Evolutionary conservation across 64 coral and sea anemone genomes (phyloP).

Genomic region (Stichodactyla helianthus): DNA sequence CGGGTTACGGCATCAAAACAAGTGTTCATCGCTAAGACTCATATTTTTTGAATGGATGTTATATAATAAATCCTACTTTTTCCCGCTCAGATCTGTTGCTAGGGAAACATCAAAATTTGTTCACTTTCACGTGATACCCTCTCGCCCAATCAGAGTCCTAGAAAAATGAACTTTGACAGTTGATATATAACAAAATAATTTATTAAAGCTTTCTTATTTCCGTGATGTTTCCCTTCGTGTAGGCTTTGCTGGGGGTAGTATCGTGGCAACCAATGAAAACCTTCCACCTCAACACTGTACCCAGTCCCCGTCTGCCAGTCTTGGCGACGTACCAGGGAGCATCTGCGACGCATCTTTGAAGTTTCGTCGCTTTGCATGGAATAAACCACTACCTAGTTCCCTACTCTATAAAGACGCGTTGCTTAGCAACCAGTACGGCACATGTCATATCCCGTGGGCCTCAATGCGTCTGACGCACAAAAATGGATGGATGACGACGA

Average conservation of each 20-base stretch:
- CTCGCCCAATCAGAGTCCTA: too few species aligned
- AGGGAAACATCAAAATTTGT: too few species aligned
- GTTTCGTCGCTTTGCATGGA: conserved; percentile 65
- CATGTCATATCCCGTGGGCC: conserved; percentile 28
- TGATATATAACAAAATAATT: too few species aligned
- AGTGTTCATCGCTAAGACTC: too few species aligned
- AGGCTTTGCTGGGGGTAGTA: conserved; percentile 39
- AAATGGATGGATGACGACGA: conserved; percentile 47
- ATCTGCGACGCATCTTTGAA: conserved; percentile 33
- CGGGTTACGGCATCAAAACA: too few species aligned
- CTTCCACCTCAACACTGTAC: conserved; percentile 58
- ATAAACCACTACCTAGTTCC: conserved; percentile 28
- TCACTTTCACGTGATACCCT: too few species aligned
- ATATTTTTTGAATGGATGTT: too few species aligned
- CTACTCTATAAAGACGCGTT: conserved; percentile 41
- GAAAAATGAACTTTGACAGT: too few species aligned
- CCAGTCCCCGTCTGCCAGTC: conserved; percentile 30
- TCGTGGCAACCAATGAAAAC: conserved; percentile 59
- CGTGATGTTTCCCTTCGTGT: background rate
- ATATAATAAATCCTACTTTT: too few species aligned
- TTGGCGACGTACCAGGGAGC: conserved; percentile 34
- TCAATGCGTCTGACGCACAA: conserved; percentile 44
- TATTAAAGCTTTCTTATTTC: background rate
- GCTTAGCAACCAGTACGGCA: conserved; percentile 59
- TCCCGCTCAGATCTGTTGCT: too few species aligned